Evolutionary conservation across 2,888 invertebrate genomes (phyloP).

Genomic region (Neocrepidodera transversa): DNA sequence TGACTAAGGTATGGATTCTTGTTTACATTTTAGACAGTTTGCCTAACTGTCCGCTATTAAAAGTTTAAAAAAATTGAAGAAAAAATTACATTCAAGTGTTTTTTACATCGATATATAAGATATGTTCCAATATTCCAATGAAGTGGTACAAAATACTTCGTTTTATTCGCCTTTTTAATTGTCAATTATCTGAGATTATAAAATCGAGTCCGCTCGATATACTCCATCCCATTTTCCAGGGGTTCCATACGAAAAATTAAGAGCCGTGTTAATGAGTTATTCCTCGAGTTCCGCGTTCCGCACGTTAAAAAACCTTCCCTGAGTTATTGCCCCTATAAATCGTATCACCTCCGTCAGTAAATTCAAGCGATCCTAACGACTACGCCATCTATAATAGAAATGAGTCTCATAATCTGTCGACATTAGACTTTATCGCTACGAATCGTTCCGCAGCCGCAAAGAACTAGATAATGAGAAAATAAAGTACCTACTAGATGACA

Average conservation of each 20-base stretch:
- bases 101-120: too few species aligned
- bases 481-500: too few species aligned
- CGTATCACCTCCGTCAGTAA: slow-evolving; percentile 23
- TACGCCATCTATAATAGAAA: slow-evolving; percentile 21
- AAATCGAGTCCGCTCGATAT: slow-evolving; percentile 18
- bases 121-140: too few species aligned
- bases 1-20: too few species aligned
- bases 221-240: slow-evolving; percentile 1
- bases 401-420: slow-evolving; percentile 23
- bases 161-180: neutral
- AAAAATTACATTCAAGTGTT: too few species aligned
- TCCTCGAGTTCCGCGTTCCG: slow-evolving; percentile 3
- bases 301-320: slow-evolving; percentile 13
- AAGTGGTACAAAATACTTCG: too few species aligned
- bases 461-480: too few species aligned
- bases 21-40: too few species aligned
- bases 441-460: slow-evolving; percentile 44
- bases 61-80: too few species aligned
- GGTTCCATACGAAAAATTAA: slow-evolving; percentile 20
- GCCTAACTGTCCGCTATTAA: too few species aligned
- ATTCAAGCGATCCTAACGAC: slow-evolving; percentile 19
- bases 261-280: slow-evolving; percentile 25
- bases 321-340: slow-evolving; percentile 20
- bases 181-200: slow-evolving; percentile 18
- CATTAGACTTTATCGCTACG: slow-evolving; percentile 36